phyloP scores from a whole-genome alignment of 2,113 vertebrate species.

The Arothron firmamentum region DNA sequence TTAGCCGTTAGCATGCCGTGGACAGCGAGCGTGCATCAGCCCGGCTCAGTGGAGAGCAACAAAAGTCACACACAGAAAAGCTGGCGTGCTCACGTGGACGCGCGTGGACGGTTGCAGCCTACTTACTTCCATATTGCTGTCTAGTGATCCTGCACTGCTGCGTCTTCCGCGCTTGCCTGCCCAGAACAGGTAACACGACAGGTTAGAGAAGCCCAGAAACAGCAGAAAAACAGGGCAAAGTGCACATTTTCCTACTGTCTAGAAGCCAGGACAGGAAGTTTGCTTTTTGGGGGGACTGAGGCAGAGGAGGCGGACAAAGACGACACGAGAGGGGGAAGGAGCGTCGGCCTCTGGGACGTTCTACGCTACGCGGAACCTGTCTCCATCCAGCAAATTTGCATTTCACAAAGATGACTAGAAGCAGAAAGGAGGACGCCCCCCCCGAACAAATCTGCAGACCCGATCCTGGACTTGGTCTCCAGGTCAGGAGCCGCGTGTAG shows the following conservation, averaged over 20 bases:
- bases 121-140: slow-evolving; percentile 99
- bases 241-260: slow-evolving; percentile 58
- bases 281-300: not conserved
- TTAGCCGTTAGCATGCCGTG: slow-evolving; percentile 64
- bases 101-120: slow-evolving; percentile 77
- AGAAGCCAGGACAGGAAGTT: not conserved
- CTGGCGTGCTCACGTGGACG: slow-evolving; percentile 73
- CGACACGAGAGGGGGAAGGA: not conserved
- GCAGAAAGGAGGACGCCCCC: no score
- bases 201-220: slow-evolving; percentile 83
- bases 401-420: not conserved
- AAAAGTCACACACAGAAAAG: slow-evolving; percentile 39
- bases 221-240: slow-evolving; percentile 60
- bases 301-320: not conserved
- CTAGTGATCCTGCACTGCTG: slow-evolving; percentile 99
- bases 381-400: not conserved
- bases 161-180: slow-evolving; percentile 98
- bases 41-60: not conserved
- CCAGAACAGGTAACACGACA: slow-evolving; percentile 97
- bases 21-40: slow-evolving; percentile 48
- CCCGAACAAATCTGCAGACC: no score
- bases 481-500: no score
- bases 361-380: slow-evolving; percentile 6
- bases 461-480: no score
- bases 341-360: no score